Evolutionary conservation across 2,888 invertebrate species (phyloP).

Genomic region (Cremastobaeus sp.): DNA sequence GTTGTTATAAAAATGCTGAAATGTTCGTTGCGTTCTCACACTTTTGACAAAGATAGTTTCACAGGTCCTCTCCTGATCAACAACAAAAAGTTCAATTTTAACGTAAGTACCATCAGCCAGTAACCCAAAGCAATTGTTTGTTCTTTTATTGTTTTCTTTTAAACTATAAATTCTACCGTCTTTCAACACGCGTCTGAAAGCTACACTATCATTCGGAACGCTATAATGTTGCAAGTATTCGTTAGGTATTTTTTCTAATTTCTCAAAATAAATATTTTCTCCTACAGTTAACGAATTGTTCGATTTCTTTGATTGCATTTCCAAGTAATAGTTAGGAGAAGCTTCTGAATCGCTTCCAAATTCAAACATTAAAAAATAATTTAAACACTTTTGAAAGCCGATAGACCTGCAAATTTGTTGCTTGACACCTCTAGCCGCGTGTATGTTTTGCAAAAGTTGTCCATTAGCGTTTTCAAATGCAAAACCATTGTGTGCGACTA

Average conservation of each 20-base stretch:
- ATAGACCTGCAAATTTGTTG: conserved; percentile 33
- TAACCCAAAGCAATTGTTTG: background rate
- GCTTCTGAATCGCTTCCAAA: too few species aligned
- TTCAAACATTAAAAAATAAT: too few species aligned
- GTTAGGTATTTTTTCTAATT: background rate
- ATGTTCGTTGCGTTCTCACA: too few species aligned
- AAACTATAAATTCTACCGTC: background rate
- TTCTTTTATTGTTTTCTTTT: background rate
- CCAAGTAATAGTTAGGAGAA: background rate
- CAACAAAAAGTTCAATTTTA: background rate
- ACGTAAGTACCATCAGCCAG: too few species aligned
- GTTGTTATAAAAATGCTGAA: too few species aligned
- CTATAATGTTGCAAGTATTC: background rate
- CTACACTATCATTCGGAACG: background rate
- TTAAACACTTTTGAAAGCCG: background rate
- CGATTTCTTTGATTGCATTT: background rate
- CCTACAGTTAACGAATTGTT: too few species aligned
- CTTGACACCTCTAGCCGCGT: conserved; percentile 35
- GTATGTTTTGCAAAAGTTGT: conserved; percentile 29
- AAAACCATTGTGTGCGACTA: too few species aligned
- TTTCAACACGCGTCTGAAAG: background rate
- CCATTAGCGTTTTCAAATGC: conserved; percentile 55
- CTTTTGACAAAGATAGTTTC: too few species aligned
- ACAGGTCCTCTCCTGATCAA: too few species aligned
- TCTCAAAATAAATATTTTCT: background rate